phyloP scores from a whole-genome alignment of 1,140 invertebrate species.

The Lordiphosa collinella region DNA sequence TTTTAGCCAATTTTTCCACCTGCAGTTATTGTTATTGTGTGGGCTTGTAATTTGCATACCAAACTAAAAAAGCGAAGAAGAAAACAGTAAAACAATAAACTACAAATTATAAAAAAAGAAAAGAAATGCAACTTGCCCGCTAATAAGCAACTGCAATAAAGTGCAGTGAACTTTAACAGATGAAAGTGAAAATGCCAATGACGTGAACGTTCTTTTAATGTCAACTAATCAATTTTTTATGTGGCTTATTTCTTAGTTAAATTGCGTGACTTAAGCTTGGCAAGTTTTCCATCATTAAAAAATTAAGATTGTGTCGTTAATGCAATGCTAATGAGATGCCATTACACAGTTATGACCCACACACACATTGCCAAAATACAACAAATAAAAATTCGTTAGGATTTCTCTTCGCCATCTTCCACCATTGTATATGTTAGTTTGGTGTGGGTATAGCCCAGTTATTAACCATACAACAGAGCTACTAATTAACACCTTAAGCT shows the following conservation, averaged over 20 bases:
- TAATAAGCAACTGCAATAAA: conserved; percentile 51
- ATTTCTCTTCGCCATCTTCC: conserved; percentile 28
- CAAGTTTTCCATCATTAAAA: conserved; percentile 69
- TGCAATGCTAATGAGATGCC: conserved; percentile 57
- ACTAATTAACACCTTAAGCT: conserved; percentile 58
- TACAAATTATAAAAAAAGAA: conserved; percentile 52
- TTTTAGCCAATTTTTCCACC: conserved; percentile 50
- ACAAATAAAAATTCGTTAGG: conserved; percentile 8
- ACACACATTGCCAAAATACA: conserved; percentile 64
- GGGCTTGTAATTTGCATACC: conserved; percentile 65
- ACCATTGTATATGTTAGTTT: conserved; percentile 26
- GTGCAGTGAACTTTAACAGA: conserved; percentile 59
- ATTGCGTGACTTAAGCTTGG: conserved; percentile 36
- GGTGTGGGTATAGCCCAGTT: conserved; percentile 58
- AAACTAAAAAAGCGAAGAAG: conserved; percentile 22
- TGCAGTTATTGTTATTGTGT: conserved; percentile 45
- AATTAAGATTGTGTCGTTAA: conserved; percentile 62
- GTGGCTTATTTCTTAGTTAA: conserved; percentile 6
- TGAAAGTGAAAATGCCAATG: conserved; percentile 58
- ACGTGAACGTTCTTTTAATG: conserved; percentile 29
- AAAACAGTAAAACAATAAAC: conserved; percentile 56
- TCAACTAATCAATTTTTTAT: conserved; percentile 31
- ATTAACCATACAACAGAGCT: conserved; percentile 50
- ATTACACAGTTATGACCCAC: conserved; percentile 57
- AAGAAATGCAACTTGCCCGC: conserved; percentile 48